Percentiles rank a stretch among this genome's conserved stretches.
Evolutionary conservation across 2,888 invertebrate genomes (phyloP).

Genomic region (Maniola hyperantus): DNA sequence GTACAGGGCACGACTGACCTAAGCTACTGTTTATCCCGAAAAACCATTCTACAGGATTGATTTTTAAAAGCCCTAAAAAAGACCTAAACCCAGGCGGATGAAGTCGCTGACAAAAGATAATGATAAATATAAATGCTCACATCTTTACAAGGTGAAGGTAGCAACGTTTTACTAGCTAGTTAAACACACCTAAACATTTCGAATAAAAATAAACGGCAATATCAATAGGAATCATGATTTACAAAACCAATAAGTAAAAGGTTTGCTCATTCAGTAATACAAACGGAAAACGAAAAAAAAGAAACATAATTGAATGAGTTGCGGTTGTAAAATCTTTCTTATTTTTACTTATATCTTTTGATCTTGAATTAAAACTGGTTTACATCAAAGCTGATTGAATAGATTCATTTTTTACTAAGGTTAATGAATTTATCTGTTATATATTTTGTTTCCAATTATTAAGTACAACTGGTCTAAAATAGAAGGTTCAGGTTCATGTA

Average conservation of each 20-base stretch:
- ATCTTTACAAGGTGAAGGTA: not conserved
- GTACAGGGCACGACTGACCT: too few species aligned
- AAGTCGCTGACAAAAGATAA: not conserved
- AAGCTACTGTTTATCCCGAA: too few species aligned
- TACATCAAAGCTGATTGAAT: not conserved
- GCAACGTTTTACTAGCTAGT: not conserved
- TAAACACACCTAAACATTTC: not conserved
- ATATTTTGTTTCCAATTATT: not conserved
- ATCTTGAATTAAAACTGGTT: constrained; percentile 26
- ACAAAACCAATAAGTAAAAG: constrained; percentile 5
- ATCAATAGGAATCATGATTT: not conserved
- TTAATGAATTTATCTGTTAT: not conserved
- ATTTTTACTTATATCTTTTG: constrained; percentile 2
- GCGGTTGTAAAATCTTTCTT: constrained; percentile 12
- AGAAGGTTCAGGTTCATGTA: too few species aligned
- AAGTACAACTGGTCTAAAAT: too few species aligned
- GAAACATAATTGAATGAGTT: not conserved
- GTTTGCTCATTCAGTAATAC: not conserved
- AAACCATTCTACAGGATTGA: too few species aligned
- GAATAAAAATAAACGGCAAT: constrained; percentile 6
- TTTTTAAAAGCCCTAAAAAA: too few species aligned
- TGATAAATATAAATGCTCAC: not conserved
- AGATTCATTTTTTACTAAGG: too few species aligned
- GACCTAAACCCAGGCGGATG: not conserved
- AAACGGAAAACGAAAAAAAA: constrained; percentile 9